phyloP scores from a whole-genome alignment of 2,888 invertebrate species.

The Leptodirus hochenwartii region DNA sequence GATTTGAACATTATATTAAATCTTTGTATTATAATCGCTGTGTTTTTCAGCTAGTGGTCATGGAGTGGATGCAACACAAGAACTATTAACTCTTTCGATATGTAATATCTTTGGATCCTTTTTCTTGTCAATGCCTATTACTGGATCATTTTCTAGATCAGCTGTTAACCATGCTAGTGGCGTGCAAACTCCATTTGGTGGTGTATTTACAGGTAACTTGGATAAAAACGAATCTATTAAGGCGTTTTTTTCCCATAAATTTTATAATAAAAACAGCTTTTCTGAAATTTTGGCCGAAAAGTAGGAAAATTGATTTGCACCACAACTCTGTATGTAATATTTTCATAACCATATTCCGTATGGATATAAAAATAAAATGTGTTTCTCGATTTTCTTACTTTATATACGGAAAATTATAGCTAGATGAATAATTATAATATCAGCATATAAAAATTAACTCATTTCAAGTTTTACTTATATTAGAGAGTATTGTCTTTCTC shows the following conservation, averaged over 20 bases:
- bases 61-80: constrained; percentile 77
- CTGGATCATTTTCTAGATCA: constrained; percentile 75
- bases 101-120: constrained; percentile 78
- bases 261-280: not conserved
- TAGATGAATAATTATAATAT: too few species aligned
- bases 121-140: constrained; percentile 78
- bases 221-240: not conserved
- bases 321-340: too few species aligned
- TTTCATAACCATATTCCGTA: too few species aligned
- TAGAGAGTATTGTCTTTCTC: too few species aligned
- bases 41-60: constrained; percentile 50
- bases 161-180: constrained; percentile 94
- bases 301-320: too few species aligned
- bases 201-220: constrained; percentile 60
- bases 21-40: too few species aligned
- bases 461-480: too few species aligned
- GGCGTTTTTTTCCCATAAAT: not conserved
- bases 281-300: not conserved
- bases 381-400: too few species aligned
- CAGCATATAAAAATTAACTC: too few species aligned
- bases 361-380: too few species aligned
- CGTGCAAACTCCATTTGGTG: constrained; percentile 75
- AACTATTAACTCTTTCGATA: constrained; percentile 67
- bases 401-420: too few species aligned
- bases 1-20: too few species aligned